Conservation (phyloP, 92 coral and sea anemone genomes). For the Parazoanthus atlanticus region DNA sequence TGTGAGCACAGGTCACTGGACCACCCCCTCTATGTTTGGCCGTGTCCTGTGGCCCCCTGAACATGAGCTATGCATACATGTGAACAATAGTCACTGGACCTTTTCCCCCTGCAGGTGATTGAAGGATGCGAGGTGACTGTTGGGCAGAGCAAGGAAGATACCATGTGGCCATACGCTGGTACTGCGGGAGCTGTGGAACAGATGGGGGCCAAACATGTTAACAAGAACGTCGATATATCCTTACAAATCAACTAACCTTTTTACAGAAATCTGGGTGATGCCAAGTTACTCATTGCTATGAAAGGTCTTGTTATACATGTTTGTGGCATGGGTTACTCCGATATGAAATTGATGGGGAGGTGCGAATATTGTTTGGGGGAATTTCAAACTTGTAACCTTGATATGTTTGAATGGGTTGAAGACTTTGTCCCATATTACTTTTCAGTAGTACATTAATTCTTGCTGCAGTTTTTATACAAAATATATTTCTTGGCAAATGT, state of each 20-base stretch:
- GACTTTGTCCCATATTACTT: too few species aligned
- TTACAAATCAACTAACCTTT: slow-evolving; percentile 30
- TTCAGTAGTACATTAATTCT: neutral
- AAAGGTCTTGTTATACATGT: neutral
- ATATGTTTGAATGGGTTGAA: too few species aligned
- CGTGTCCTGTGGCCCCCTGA: too few species aligned
- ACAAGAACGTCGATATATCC: slow-evolving; percentile 87
- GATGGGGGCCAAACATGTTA: slow-evolving; percentile 79
- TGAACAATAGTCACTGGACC: neutral
- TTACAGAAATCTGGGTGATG: neutral
- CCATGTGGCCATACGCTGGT: slow-evolving; percentile 84
- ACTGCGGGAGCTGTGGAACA: slow-evolving; percentile 78
- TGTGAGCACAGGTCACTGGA: too few species aligned
- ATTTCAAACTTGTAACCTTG: neutral
- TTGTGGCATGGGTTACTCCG: too few species aligned
- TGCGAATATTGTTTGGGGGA: neutral
- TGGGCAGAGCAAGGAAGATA: slow-evolving; percentile 80
- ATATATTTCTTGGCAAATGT: too few species aligned
- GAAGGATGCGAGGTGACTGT: slow-evolving; percentile 80
- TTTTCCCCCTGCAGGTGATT: slow-evolving; percentile 55
- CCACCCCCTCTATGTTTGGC: too few species aligned
- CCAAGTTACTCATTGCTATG: neutral
- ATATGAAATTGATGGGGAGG: neutral
- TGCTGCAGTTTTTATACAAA: too few species aligned
- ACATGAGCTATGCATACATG: too few species aligned